These are phyloP conservation scores for Oncorhynchus masou DNA, from an alignment of 2,113 vertebrate genomes.

Conservation along the genomic window DNA sequence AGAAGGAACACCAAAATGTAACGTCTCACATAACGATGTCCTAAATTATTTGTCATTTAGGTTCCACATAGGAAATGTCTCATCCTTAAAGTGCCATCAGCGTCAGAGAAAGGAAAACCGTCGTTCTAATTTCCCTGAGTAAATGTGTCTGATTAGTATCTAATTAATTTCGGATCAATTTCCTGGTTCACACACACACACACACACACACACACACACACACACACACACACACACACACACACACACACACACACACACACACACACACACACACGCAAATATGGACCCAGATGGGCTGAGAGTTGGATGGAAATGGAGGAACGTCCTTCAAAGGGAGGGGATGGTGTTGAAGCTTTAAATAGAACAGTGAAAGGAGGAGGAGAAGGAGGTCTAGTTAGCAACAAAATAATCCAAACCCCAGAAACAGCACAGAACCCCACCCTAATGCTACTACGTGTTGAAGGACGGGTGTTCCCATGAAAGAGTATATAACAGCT, in stretches of 20 bases:
- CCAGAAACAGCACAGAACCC: constrained; percentile 21
- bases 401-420: constrained; percentile 52
- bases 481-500: no score
- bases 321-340: constrained; percentile 61
- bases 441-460: not conserved
- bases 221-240: no score
- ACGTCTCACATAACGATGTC: no score
- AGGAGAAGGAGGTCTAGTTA: constrained; percentile 39
- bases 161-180: constrained; percentile 70
- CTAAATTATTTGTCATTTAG: no score
- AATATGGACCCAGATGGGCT: constrained; percentile 66
- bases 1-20: no score
- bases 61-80: not conserved
- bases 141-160: constrained; percentile 66
- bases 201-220: no score
- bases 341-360: constrained; percentile 54
- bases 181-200: constrained; percentile 43
- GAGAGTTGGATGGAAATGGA: constrained; percentile 67
- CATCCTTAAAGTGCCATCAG: constrained; percentile 42
- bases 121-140: constrained; percentile 57
- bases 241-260: no score
- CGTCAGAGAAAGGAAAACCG: constrained; percentile 21
- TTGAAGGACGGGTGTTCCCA: no score
- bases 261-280: not conserved
- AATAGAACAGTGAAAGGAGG: constrained; percentile 47